These are phyloP conservation scores for Vanessa cardui DNA, from an alignment of 2,888 invertebrate species.

Conservation along the genomic window DNA sequence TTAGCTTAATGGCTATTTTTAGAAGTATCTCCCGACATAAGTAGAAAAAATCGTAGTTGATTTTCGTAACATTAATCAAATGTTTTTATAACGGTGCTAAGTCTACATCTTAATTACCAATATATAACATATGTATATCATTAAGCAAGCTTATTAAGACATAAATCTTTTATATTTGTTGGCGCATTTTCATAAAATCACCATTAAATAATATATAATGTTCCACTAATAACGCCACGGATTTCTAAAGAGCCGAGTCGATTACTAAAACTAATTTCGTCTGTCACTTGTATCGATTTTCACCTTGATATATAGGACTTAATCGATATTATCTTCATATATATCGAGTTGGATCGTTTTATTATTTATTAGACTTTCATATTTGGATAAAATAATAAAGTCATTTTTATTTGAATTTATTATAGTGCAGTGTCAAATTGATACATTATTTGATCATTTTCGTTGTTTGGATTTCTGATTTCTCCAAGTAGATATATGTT, in stretches of 20 bases:
- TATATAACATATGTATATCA: slow-evolving; percentile 7
- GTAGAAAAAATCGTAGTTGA: too few species aligned
- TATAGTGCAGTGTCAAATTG: background rate
- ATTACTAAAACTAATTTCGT: slow-evolving; percentile 37
- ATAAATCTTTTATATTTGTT: slow-evolving; percentile 44
- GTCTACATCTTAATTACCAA: background rate
- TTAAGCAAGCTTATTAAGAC: slow-evolving; percentile 31
- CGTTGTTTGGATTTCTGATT: too few species aligned
- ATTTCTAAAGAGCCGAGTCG: slow-evolving; percentile 27
- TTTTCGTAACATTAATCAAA: background rate
- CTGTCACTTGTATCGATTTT: slow-evolving; percentile 41
- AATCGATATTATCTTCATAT: slow-evolving; percentile 25
- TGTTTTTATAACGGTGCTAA: background rate
- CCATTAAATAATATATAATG: slow-evolving; percentile 42
- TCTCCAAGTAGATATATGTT: too few species aligned
- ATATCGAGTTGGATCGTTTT: background rate
- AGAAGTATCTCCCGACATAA: too few species aligned
- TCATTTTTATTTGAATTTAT: slow-evolving; percentile 5
- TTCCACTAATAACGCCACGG: slow-evolving; percentile 25
- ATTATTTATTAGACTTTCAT: slow-evolving; percentile 5
- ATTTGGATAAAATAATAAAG: background rate
- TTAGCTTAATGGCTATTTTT: too few species aligned
- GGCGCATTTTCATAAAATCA: slow-evolving; percentile 45
- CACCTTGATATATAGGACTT: slow-evolving; percentile 18
- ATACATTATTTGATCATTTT: background rate